Evolutionary conservation across 2,113 vertebrate species (phyloP), one percentile per base, ranked within the genome.

Genomic region (Sceloporus tristichus): DNA sequence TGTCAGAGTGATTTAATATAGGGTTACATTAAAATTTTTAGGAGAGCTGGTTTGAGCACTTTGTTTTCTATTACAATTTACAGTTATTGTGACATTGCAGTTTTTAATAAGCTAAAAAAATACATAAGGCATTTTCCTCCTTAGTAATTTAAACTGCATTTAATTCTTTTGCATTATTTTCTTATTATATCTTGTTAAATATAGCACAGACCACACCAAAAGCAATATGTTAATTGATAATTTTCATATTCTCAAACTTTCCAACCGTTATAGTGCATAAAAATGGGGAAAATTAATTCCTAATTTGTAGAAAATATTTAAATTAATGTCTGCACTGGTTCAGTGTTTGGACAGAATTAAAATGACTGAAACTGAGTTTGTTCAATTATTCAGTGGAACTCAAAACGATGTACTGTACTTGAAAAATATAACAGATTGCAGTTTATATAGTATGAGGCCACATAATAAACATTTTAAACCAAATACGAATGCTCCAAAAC

Each of bases 91-190:
- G 94, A 77, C 76, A 95, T 94, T 95, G 94, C 79, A 85, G 27
- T 92, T 93, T 90, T 85, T 75, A 90, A 90, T 87, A 94, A 94
- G 90, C 75, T 77, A 91, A 91, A 92, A 86, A 94, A 84, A 70
- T 92, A 83, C 73, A 88, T 21, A 59, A 94, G 86, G 29, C 11
- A 93, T 82, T 88, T 93, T 94, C 91, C 74, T 85, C 77, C 73
- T 85, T 0, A 90, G 81, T 73, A 90, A 95, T 91, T 94, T 92
- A 94, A 95, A 91, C 84, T 65, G 87, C n/a, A 87, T 90, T 93
- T 94, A 95, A 76, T 90, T 59, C 94, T 82, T 92, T 89, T 92
- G 93, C 95, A 94, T 92, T 68, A 88, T 53, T 93, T 93, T 91
- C 79, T 88, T 91, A 90, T 86, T 93, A 82, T 71, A 84, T 81